Evolutionary conservation across 2,888 invertebrate genomes (phyloP).

Genomic region (Onchidella celtica): DNA sequence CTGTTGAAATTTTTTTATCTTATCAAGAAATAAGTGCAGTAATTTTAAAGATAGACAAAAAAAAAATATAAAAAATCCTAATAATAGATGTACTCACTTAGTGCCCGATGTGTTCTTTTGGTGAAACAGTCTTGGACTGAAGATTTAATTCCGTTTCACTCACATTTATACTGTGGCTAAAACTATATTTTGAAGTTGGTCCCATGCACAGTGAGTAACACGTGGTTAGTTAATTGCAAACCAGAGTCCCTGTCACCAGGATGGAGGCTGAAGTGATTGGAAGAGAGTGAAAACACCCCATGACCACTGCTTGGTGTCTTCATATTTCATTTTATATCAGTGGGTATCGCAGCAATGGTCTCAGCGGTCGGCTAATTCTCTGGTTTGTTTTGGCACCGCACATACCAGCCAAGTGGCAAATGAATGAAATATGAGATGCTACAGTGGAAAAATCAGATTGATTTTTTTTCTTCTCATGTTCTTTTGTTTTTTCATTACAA

Average conservation of each 20-base stretch:
- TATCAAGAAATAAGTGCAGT: too few species aligned
- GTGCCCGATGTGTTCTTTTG: too few species aligned
- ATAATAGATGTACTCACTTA: too few species aligned
- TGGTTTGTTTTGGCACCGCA: conserved; percentile 15
- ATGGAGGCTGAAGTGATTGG: conserved; percentile 10
- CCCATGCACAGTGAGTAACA: background rate
- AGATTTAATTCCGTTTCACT: too few species aligned
- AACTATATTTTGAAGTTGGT: too few species aligned
- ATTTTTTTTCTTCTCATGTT: background rate
- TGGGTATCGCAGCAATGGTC: conserved; percentile 24
- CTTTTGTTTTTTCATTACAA: background rate
- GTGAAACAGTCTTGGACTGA: too few species aligned
- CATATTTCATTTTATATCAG: conserved; percentile 38
- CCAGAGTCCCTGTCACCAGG: background rate
- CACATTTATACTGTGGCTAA: too few species aligned
- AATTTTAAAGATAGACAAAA: too few species aligned
- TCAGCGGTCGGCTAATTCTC: conserved; percentile 16
- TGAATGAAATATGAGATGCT: conserved; percentile 35
- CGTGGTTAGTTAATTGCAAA: conserved; percentile 44
- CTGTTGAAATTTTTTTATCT: too few species aligned
- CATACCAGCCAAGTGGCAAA: conserved; percentile 25
- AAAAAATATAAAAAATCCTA: too few species aligned
- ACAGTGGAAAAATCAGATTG: conserved; percentile 28
- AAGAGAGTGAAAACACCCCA: conserved; percentile 26
- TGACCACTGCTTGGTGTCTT: conserved; percentile 8